These are phyloP conservation scores for Neodontobutis hainanensis DNA, from an alignment of 2,113 vertebrate species.

Conservation along the genomic window DNA sequence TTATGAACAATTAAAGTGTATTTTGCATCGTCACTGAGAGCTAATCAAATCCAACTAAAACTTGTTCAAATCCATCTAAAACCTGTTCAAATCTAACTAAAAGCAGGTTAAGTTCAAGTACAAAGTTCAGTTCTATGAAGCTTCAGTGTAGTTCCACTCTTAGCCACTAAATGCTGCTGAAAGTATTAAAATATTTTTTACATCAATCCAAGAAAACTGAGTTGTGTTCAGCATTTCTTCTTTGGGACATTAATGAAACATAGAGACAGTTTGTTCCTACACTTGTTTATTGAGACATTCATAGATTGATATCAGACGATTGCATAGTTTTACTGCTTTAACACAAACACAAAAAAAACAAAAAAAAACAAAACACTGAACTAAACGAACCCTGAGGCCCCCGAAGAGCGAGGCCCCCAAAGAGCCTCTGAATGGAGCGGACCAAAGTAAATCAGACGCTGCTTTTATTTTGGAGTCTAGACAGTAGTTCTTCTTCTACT, in stretches of 20 bases:
- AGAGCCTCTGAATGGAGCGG: background rate
- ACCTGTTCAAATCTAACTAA: no score
- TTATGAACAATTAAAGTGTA: no score
- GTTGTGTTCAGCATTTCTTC: no score
- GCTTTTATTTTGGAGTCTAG: background rate
- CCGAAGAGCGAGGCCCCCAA: background rate
- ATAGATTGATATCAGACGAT: slow-evolving; percentile 6
- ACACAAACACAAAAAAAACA: slow-evolving; percentile 17
- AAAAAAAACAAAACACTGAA: slow-evolving; percentile 5
- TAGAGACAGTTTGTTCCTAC: background rate
- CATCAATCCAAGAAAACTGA: no score
- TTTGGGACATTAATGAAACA: background rate
- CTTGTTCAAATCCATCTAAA: no score
- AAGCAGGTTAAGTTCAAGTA: no score
- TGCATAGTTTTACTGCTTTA: slow-evolving; percentile 21
- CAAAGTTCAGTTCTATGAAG: no score
- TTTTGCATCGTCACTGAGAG: no score
- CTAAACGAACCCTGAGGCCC: background rate
- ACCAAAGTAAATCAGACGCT: background rate
- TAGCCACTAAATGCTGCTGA: no score
- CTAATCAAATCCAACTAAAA: no score
- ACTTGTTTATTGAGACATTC: background rate
- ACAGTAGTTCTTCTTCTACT: background rate
- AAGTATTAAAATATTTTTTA: no score
- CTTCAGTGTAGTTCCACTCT: no score